phyloP scores from a whole-genome alignment of 2,888 invertebrate genomes.

The Dolomedes plantarius region DNA sequence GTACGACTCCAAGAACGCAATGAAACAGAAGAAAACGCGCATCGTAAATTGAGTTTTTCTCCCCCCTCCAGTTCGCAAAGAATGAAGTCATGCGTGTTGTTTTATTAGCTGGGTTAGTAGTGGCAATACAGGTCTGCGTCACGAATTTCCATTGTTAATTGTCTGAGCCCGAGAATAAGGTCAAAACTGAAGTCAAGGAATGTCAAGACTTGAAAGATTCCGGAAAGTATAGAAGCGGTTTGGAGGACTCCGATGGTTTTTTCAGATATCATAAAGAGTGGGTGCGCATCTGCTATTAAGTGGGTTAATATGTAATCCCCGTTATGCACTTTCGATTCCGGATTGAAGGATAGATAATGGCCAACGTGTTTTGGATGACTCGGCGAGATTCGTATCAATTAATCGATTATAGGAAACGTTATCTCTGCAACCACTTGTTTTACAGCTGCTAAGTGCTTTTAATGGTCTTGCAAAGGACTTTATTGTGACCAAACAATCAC shows the following conservation, averaged over 20 bases:
- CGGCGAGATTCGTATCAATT: no score
- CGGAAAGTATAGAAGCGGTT: neutral
- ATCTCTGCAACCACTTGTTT: no score
- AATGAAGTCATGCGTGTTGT: constrained; percentile 45
- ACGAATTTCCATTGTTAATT: constrained; percentile 67
- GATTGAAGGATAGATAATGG: neutral
- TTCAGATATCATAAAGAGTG: neutral
- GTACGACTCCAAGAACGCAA: no score
- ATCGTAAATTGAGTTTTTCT: no score
- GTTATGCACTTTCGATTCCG: neutral
- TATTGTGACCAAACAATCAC: no score
- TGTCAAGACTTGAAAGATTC: no score
- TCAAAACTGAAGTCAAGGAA: constrained; percentile 14
- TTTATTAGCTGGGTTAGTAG: constrained; percentile 59
- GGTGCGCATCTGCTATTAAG: neutral
- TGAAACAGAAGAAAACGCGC: no score
- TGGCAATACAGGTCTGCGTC: constrained; percentile 46
- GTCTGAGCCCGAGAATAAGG: constrained; percentile 42
- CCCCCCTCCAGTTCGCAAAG: no score
- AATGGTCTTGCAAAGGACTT: no score
- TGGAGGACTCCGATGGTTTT: neutral
- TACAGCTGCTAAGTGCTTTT: no score
- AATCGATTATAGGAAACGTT: no score
- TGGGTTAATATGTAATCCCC: constrained; percentile 12
- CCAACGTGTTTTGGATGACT: no score